Percentiles rank a stretch among this genome's conserved stretches.
Evolutionary conservation across 2,113 vertebrate genomes (phyloP).

Genomic region (Phainopepla nitens): DNA sequence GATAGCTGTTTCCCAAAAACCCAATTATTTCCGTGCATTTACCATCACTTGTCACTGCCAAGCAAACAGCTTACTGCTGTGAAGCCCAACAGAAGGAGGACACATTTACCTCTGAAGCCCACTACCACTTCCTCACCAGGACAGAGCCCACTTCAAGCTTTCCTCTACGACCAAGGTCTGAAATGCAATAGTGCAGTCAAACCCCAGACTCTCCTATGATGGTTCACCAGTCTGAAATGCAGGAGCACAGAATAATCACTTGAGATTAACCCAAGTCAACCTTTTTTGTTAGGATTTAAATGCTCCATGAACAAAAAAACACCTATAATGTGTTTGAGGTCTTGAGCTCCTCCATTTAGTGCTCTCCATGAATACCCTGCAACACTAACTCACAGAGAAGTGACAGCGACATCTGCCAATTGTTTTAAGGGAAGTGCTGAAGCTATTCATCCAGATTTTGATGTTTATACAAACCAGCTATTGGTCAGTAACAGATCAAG

Average conservation of each 20-base stretch:
- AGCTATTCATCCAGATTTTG: background rate
- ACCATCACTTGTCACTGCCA: background rate
- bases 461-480: background rate
- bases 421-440: background rate
- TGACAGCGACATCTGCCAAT: background rate
- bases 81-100: background rate
- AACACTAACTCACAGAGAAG: background rate
- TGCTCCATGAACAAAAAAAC: background rate
- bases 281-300: background rate
- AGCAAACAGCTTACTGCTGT: background rate
- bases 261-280: background rate
- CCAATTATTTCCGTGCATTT: background rate
- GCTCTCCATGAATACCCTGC: background rate
- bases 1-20: background rate
- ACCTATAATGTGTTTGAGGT: background rate
- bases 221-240: background rate
- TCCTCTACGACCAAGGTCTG: background rate
- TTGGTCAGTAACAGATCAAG: background rate
- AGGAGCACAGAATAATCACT: background rate
- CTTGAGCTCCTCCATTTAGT: background rate
- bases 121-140: background rate
- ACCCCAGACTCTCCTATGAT: background rate
- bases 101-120: background rate
- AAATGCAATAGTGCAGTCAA: background rate
- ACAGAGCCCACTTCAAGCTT: background rate